phyloP scores from a whole-genome alignment of 2,113 vertebrate species.

The Catharus bicknelli region DNA sequence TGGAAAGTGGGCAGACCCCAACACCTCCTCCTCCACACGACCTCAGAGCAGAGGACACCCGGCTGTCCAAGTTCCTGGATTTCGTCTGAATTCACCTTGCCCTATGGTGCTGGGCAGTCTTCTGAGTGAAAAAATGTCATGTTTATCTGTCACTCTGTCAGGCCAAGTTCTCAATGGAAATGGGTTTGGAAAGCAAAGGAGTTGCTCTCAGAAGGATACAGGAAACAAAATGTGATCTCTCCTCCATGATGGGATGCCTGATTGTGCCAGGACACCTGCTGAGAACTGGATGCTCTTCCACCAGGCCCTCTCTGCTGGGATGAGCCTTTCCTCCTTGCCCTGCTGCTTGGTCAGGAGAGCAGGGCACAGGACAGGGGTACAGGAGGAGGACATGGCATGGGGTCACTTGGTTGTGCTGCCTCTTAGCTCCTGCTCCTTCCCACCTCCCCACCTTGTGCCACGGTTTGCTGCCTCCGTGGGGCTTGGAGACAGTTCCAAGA shows the following conservation, averaged over 20 bases:
- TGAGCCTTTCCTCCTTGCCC: not conserved
- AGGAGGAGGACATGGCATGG: rapidly evolving
- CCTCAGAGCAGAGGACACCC: not conserved
- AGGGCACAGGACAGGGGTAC: not conserved
- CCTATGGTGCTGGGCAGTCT: not conserved
- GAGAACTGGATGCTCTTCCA: not conserved
- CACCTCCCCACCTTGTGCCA: not conserved
- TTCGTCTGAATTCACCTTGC: not conserved
- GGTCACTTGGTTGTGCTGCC: rapidly evolving
- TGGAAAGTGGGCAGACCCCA: rapidly evolving
- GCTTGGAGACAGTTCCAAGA: not conserved
- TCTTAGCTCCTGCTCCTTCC: not conserved
- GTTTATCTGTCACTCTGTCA: not conserved
- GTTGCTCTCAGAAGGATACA: not conserved
- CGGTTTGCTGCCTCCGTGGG: not conserved
- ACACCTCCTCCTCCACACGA: not conserved
- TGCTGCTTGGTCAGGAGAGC: rapidly evolving
- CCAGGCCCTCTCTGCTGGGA: not conserved
- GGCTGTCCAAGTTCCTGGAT: not conserved
- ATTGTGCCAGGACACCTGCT: not conserved
- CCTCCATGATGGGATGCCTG: rapidly evolving
- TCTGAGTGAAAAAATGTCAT: not conserved
- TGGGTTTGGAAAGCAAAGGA: not conserved
- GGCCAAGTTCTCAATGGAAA: not conserved
- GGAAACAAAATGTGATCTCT: not conserved